Evolutionary conservation across 2,797 vertebrate genomes (phyloP), one percentile per base, ranked within the genome.

Genomic region (Cirrhinus mrigala): DNA sequence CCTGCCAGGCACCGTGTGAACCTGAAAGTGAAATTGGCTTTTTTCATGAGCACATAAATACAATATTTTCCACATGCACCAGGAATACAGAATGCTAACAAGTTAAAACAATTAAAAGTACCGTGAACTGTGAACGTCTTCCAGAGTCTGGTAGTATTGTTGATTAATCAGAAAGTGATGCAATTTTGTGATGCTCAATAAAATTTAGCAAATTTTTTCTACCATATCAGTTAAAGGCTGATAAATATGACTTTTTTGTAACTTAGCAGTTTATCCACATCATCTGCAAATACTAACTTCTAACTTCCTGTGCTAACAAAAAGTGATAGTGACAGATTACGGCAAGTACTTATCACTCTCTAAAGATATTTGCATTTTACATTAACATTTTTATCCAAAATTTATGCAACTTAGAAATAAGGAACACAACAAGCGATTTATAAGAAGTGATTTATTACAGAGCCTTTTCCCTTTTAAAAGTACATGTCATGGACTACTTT

Each of bases 1-100:
- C 91, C 93, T 94, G 93, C 89, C 86, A 80, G 91, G 89, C 56
- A 86, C 91, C 89, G 85, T 12, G 89, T 90, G 92, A 95, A 94
- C 95, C 95, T 96, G 76, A 75, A 86, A 44, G 66, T 76, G 80
- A 82, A 76, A 71, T 5, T 56, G 22, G 12, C 4, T 10, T 76
- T 76, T 76, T 54, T 76, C 44, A 33, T 48, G 20, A 79, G 24
- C 18, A 33, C 58, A 50, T 66, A 66, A 33, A 79, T n/a, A 48
- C 6, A 66, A 79, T 48, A 48, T 48, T 79, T 66, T 66, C 56
- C n/a, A 64, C 9, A 48, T 79, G 37, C 37, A 46, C 1, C 56
- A 46, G 15, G 24, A 81, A 81, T 15, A 22, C 9, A 22, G 33
- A 69, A n/a, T 20, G 2, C 33, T 69, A 37, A 24, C 20, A 69